Conservation (phyloP, 2,113 vertebrate genomes). For the Podilymbus podiceps region DNA sequence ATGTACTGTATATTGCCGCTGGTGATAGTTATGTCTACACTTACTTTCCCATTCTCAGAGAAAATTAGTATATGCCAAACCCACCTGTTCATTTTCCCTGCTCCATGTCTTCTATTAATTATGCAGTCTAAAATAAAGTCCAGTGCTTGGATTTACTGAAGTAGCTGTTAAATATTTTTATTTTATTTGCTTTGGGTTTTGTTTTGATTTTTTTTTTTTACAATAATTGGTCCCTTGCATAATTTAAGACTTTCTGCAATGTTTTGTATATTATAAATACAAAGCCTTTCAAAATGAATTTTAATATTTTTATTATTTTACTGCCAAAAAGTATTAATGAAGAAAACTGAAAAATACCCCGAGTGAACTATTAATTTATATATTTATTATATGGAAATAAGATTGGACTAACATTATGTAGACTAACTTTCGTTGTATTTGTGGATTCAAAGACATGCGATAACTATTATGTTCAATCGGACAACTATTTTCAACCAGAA, state of each 20-base stretch:
- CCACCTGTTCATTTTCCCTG: not conserved
- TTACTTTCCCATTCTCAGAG: slow-evolving; percentile 21
- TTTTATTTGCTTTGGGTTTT: not conserved
- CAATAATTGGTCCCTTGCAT: not conserved
- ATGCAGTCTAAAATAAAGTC: slow-evolving; percentile 33
- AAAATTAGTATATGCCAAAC: slow-evolving; percentile 44
- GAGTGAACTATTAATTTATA: slow-evolving; percentile 39
- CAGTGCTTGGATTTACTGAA: slow-evolving; percentile 43
- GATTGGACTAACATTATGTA: slow-evolving; percentile 41
- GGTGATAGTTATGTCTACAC: slow-evolving; percentile 45
- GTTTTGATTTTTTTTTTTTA: not conserved
- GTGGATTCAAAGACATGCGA: slow-evolving; percentile 69
- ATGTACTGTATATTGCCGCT: slow-evolving; percentile 67
- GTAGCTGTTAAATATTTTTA: slow-evolving; percentile 48
- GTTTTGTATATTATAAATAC: slow-evolving; percentile 48
- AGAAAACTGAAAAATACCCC: slow-evolving; percentile 4
- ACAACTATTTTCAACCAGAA: slow-evolving; percentile 92
- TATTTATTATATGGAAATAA: slow-evolving; percentile 59
- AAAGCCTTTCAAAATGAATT: slow-evolving; percentile 13
- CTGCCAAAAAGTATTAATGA: slow-evolving; percentile 1
- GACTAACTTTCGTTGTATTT: slow-evolving; percentile 52
- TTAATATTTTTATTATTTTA: not conserved
- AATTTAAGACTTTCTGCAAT: slow-evolving; percentile 56
- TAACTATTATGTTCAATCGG: slow-evolving; percentile 83
- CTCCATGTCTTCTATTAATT: slow-evolving; percentile 25